These are phyloP conservation scores for Trichosurus vulpecula DNA, from an alignment of 2,797 vertebrate genomes.

Conservation along the genomic window DNA sequence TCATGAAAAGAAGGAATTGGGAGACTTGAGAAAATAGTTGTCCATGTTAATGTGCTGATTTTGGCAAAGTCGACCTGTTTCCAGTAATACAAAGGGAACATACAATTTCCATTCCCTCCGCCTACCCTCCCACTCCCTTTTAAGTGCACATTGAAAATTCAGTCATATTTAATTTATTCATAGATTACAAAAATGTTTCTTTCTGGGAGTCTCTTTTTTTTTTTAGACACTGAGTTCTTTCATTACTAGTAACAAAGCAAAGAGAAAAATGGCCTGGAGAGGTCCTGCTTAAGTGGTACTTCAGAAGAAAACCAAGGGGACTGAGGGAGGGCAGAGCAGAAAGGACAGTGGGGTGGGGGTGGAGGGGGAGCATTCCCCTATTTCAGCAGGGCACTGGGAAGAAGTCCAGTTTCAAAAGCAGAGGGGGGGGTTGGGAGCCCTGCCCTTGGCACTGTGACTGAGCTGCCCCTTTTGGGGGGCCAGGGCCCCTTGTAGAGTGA, in stretches of 20 bases:
- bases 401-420: conserved; percentile 69
- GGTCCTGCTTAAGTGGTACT: not conserved
- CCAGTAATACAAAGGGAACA: conserved; percentile 72
- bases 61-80: conserved; percentile 61
- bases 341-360: conserved; percentile 42
- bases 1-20: not conserved
- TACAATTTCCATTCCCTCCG: conserved; percentile 18
- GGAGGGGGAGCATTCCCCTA: not conserved
- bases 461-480: conserved; percentile 84
- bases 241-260: conserved; percentile 69
- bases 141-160: conserved; percentile 75
- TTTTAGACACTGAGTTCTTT: conserved; percentile 61
- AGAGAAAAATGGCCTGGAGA: conserved; percentile 33
- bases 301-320: not conserved
- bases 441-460: conserved; percentile 60
- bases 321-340: conserved; percentile 38
- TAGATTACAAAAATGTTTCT: conserved; percentile 61
- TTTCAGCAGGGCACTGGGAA: conserved; percentile 68
- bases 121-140: conserved; percentile 10
- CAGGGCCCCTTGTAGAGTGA: conserved; percentile 93
- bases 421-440: not conserved
- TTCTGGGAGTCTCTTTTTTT: conserved; percentile 14
- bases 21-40: conserved; percentile 47
- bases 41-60: conserved; percentile 26
- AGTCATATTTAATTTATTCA: conserved; percentile 70